phyloP scores from a whole-genome alignment of 2,888 invertebrate species.

The Leptarthrus brevirostris region DNA sequence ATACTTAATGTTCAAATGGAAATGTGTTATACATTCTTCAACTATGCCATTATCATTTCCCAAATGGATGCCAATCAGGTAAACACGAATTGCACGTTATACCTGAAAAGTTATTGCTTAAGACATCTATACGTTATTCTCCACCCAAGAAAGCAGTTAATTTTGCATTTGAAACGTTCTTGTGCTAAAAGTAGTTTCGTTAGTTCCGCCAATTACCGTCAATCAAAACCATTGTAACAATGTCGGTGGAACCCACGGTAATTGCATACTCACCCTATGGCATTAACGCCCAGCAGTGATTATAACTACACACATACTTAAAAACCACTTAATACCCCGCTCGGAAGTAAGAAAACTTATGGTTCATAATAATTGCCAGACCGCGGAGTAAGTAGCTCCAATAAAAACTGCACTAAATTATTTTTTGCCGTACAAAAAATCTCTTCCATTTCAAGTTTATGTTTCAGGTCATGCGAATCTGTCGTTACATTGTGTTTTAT shows the following conservation, averaged over 20 bases:
- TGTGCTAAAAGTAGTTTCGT: neutral
- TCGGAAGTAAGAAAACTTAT: neutral
- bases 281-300: slow-evolving; percentile 19
- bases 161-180: slow-evolving; percentile 14
- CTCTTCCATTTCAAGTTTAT: slow-evolving; percentile 52
- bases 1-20: no score
- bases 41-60: no score
- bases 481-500: slow-evolving; percentile 53
- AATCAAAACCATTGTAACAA: slow-evolving; percentile 30
- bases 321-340: slow-evolving; percentile 24
- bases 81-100: no score
- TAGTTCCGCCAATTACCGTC: slow-evolving; percentile 41
- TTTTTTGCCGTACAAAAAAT: slow-evolving; percentile 45
- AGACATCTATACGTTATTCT: slow-evolving; percentile 3
- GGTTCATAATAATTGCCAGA: slow-evolving; percentile 24
- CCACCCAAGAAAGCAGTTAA: slow-evolving; percentile 1
- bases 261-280: neutral
- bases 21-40: no score
- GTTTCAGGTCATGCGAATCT: slow-evolving; percentile 57
- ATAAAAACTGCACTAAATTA: slow-evolving; percentile 46
- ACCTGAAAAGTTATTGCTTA: neutral
- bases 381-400: slow-evolving; percentile 8
- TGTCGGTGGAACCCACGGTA: slow-evolving; percentile 5
- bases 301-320: slow-evolving; percentile 29
- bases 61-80: no score